phyloP scores from a whole-genome alignment of 2,888 invertebrate genomes.

The Dastarcus helophoroides region DNA sequence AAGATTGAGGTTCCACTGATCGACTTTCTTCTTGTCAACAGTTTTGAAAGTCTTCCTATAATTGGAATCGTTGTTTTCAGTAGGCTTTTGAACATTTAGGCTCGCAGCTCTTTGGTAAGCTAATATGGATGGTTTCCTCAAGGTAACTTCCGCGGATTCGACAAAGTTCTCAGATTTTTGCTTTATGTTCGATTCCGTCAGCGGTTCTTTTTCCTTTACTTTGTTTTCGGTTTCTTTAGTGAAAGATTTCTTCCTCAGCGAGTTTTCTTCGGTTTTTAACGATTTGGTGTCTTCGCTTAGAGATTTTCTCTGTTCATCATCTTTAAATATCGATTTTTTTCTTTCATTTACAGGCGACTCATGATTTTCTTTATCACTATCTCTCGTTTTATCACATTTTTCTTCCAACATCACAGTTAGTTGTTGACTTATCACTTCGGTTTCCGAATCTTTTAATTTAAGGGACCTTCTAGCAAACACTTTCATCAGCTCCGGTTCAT shows the following conservation, averaged over 20 bases:
- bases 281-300: conserved; percentile 14
- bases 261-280: conserved; percentile 8
- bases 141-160: conserved; percentile 24
- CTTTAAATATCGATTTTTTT: conserved; percentile 26
- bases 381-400: conserved; percentile 45
- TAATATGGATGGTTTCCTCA: conserved; percentile 26
- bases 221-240: conserved; percentile 13
- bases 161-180: no score
- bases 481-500: conserved; percentile 70
- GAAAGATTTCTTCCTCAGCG: conserved; percentile 8
- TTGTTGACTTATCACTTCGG: conserved; percentile 47
- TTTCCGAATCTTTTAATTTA: conserved; percentile 63
- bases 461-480: conserved; percentile 71
- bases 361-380: conserved; percentile 66
- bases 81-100: conserved; percentile 23
- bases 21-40: conserved; percentile 28
- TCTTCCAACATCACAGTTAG: conserved; percentile 40
- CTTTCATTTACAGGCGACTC: conserved; percentile 42
- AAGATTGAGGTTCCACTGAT: conserved; percentile 27
- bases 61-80: conserved; percentile 15
- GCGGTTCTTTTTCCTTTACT: conserved; percentile 21
- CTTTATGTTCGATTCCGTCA: conserved; percentile 16
- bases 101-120: conserved; percentile 27
- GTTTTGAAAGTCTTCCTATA: conserved; percentile 29
- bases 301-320: conserved; percentile 13